Evolutionary conservation across 2,113 vertebrate genomes (phyloP), one percentile per base, ranked within the genome.

Genomic region (Datnioides undecimradiatus): DNA sequence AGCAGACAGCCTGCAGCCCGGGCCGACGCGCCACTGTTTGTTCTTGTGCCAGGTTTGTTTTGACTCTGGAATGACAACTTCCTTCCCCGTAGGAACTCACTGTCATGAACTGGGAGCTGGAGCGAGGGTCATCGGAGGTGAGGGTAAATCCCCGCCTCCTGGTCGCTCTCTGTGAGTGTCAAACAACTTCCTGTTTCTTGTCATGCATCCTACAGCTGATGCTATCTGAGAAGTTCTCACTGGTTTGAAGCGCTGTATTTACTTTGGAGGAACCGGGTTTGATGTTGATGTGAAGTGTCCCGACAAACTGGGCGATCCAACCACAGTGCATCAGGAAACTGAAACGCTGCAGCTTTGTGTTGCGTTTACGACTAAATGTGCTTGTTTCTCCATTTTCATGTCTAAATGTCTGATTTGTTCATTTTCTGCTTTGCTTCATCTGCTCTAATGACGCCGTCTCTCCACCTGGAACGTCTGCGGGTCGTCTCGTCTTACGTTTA

Each of bases 171-270:
- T 54, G 23, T 43, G 52, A 64, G 77, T 33, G 58, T 55, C 34
- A 52, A 72, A 80, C 76, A 25, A 68, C 76, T 90, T 85, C 88
- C 87, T 67, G 72, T 58, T 72, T 34, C 66, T 11, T 11, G 16
- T 55, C 13, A 3, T 8, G 40, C 10, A 19, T 85, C 68, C 58
- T 74, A 27, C 63, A 21, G 46, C 45, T 51, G 78, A 81, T 81
- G 40, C 5, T 48, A 23, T 80, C 76, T 5, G 23, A 25, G 33
- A 17, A 38, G 13, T 6, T 55, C 10, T 19, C 8, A 9, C 2
- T 11, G 23, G 51, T 13, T 4, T 3, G 14, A 27, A 34, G 17
- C 25, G 0, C 0, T 29, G 1, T n/a, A 2, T 60, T 69, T 45
- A 12, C 25, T 23, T 17, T 45, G 5, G n/a, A 36, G n/a, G n/a